Evolutionary conservation across 2,113 vertebrate genomes (phyloP), one percentile per base, ranked within the genome.

Genomic region (Malurus melanocephalus): DNA sequence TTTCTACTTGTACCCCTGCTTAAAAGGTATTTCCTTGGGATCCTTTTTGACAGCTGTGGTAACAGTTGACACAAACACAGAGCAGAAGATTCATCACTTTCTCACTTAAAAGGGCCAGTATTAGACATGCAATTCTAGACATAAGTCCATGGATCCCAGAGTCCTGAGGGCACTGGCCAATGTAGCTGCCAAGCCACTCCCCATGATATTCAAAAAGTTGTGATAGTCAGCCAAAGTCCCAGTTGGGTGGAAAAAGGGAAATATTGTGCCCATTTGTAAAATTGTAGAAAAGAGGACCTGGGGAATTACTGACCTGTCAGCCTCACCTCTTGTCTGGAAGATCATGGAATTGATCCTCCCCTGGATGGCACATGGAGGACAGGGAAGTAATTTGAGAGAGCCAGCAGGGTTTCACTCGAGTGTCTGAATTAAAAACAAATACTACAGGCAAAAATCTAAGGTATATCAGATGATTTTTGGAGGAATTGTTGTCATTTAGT

Each of bases 1-100:
- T 46, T 92, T 30, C 20, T n/a, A 28, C 32, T 62, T 12, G 9
- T 3, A 35, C 0, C 6, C 7, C 46, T 3, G 0, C 4, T 75
- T 85, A 59, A 51, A 69, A 32, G 5, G 57, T 20, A 14, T 61
- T 88, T 86, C 83, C 27, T 53, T 55, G 16, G 16, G 2, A 65
- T 62, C 5, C 2, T 33, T 83, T 92, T 24, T 65, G 27, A 42
- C 2, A 49, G 8, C 3, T 53, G 6, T 52, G 17, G 18, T 40
- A 55, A 40, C 4, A 21, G 12, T 67, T 53, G 27, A 17, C 9
- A 52, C 12, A 48, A 68, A 45, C 20, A 56, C 11, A n/a, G 3
- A 75, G 11, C 32, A 60, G 17, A 81, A 5, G 14, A 62, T 42
- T 59, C 5, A 45, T 53, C 2, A 26, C 49, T 71, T 62, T 32